Evolutionary conservation across 2,888 invertebrate species (phyloP).

Genomic region (Diabrotica balteata): DNA sequence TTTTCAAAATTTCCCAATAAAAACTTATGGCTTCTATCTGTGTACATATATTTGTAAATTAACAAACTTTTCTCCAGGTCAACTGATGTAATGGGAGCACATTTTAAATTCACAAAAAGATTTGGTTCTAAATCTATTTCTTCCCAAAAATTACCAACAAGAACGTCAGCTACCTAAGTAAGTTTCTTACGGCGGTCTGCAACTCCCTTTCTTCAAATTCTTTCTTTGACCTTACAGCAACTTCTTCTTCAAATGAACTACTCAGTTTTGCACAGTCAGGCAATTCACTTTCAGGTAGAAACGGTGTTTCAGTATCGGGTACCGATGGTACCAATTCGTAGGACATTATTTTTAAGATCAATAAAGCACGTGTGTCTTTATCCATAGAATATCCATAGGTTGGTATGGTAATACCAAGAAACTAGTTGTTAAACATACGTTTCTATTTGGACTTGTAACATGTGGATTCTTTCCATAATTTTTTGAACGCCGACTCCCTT

Average conservation of each 20-base stretch:
- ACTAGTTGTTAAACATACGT: slow-evolving; percentile 91
- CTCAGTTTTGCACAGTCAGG: slow-evolving; percentile 86
- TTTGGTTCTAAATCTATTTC: too few species aligned
- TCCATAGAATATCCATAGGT: slow-evolving; percentile 98
- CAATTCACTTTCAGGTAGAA: slow-evolving; percentile 76
- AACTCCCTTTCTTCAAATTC: slow-evolving; percentile 75
- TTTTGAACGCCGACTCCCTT: slow-evolving; percentile 97
- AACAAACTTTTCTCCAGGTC: too few species aligned
- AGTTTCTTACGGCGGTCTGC: slow-evolving; percentile 75
- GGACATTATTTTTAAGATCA: slow-evolving; percentile 85
- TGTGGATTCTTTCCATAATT: slow-evolving; percentile 95
- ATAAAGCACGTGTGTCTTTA: slow-evolving; percentile 89
- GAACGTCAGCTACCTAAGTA: too few species aligned
- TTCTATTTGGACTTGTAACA: slow-evolving; percentile 96
- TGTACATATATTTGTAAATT: too few species aligned
- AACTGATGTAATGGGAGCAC: too few species aligned
- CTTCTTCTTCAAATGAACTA: slow-evolving; percentile 71
- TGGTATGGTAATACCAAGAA: slow-evolving; percentile 97
- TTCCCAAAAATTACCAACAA: too few species aligned
- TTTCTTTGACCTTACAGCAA: slow-evolving; percentile 59
- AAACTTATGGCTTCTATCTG: too few species aligned
- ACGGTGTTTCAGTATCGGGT: slow-evolving; percentile 89
- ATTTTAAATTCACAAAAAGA: too few species aligned
- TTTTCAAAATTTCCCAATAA: too few species aligned
- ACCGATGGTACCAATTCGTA: slow-evolving; percentile 93